Base-by-base conservation (phyloP, 2,797 vertebrate genomes). In the Spea hammondii region DNA sequence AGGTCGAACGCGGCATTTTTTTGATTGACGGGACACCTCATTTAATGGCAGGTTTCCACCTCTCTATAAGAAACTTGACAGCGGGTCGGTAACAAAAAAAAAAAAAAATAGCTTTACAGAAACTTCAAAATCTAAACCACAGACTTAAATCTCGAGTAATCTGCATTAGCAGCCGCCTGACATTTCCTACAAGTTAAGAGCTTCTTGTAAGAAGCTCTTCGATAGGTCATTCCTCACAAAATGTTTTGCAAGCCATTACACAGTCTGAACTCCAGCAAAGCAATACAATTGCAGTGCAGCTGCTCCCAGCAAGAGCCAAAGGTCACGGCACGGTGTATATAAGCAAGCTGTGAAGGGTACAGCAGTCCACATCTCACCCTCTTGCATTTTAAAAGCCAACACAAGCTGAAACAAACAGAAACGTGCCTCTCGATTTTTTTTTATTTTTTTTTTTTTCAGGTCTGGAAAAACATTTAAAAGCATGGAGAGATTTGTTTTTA, bases 291-390 rank as follows among this genome's bases (percentile, higher is more conserved):
- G 86, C 80, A 79, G 84, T 57, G 69, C 89, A 90, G 88, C 87
- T 89, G 88, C 85, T 89, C 86, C 48, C 86, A 87, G 88, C 83
- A 84, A 85, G 88, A 88, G 83, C 83, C 85, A 87, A 85, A 88
- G 86, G 89, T 89, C 86, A 87, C 64, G 83, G 84, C 86, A 76
- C 84, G 84, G 83, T 87, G 86, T 89, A 86, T 86, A 86, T 83
- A 85, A 88, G 86, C 88, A 87, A 89, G 89, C 87, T 89, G 89
- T 88, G 88, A 88, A 87, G 86, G 87, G 86, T 85, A 86, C 84
- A 86, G 84, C 84, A 83, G 76, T 83, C 84, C 86, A 79, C 74
- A 85, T 83, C 76, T 67, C 78, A 84, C 83, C 88, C 83, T 84
- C 86, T 85, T 57, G 57, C 49, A 83, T 86, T 88, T 87, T 86